A percentile compares a stretch with the other conserved stretches of the same genome.
These are phyloP conservation scores for Nipponia nippon DNA, from an alignment of 2,113 vertebrate species.

Conservation along the genomic window DNA sequence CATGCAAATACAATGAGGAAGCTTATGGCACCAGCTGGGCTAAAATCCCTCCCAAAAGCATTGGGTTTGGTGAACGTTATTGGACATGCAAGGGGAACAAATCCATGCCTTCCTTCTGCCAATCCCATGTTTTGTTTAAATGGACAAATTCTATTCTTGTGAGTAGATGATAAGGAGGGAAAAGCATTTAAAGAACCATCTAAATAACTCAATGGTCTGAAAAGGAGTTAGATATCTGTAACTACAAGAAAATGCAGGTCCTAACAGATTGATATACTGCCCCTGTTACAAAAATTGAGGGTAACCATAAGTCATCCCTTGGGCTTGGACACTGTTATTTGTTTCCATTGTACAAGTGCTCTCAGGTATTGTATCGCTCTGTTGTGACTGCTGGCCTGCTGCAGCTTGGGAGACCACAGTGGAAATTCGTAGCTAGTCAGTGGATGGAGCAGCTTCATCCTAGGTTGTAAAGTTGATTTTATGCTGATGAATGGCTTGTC, in stretches of 20 bases:
- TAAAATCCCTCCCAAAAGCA: not conserved
- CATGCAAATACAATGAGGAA: not conserved
- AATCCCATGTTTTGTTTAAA: not conserved
- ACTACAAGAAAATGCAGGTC: not conserved
- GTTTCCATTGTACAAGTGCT: not conserved
- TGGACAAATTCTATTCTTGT: not conserved
- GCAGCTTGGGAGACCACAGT: not conserved
- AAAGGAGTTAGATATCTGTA: not conserved
- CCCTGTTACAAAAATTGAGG: not conserved
- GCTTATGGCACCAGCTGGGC: not conserved
- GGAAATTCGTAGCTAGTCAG: not conserved
- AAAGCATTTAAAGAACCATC: not conserved
- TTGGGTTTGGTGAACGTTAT: not conserved
- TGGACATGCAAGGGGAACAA: not conserved
- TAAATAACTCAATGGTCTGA: not conserved
- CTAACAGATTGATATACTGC: not conserved
- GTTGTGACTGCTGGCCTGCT: not conserved
- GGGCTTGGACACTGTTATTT: not conserved
- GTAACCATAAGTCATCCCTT: not conserved
- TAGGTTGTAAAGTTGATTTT: slow-evolving; percentile 1
- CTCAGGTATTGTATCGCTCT: fast-evolving
- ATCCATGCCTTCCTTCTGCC: not conserved
- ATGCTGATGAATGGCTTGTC: slow-evolving; percentile 8
- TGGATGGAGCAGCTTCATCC: not conserved
- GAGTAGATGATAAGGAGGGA: not conserved